Base-by-base conservation (phyloP, 2,797 vertebrate genomes). In the Clarias platycephalus region DNA sequence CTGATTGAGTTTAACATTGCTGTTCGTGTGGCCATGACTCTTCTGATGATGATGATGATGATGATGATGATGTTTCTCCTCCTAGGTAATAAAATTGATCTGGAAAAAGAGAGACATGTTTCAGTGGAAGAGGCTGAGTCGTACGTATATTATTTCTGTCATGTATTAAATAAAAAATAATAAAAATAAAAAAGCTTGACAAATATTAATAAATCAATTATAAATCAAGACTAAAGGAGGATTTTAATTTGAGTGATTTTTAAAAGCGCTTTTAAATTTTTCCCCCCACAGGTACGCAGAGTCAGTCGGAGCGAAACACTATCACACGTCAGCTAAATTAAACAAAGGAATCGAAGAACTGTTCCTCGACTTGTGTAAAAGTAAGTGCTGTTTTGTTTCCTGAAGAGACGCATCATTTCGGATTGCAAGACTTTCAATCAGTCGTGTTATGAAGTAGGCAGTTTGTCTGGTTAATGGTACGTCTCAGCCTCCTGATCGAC, bases 291-390 rank as follows among this genome's bases (percentile, higher is more conserved):
- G 98, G 90, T 99, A 99, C 76, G 95, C 98, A 55, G 97, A 97
- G 91, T 99, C 98, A 57, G 98, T 99, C 85, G 97, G 98, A 88
- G 98, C 98, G 92, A 99, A 95, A 95, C 98, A 99, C 93, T 99
- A 98, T 92, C 97, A 98, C 92, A 97, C 98, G 6, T 99, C 98
- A 84, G 98, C 98, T 91, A 99, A 99, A 94, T 92, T 98, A 91
- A 99, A 98, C 91, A 98, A 98, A 95, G 98, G 98, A 94, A 99
- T 99, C 78, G 98, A 99, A 93, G 98, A 99, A 90, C 95, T 99
- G 34, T 99, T 99, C 91, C 97, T 99, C 91, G 98, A 99, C 86
- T 96, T 99, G 84, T 99, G 98, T 96, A 99, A 99, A 98, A 94
- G 98, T 99, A 94, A 75, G 97, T 75, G 34, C 49, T 76, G 24